phyloP scores from a whole-genome alignment of 1,140 invertebrate genomes.

The Eupristina koningsbergeri region DNA sequence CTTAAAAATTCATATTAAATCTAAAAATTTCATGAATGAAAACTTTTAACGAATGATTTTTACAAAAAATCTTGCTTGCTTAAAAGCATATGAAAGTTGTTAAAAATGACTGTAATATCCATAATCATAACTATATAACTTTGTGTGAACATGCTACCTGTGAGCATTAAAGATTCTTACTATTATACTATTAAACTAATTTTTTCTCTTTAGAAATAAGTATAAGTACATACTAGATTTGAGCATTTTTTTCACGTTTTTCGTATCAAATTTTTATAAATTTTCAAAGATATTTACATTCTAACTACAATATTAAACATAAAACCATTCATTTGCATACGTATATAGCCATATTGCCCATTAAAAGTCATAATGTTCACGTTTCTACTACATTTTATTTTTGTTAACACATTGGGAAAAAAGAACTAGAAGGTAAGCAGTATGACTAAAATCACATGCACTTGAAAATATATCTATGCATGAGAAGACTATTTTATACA shows the following conservation, averaged over 20 bases:
- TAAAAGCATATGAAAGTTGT: neutral
- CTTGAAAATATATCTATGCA: neutral
- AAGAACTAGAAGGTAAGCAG: no score
- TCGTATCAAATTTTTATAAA: slow-evolving; percentile 15
- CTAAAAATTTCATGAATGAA: neutral
- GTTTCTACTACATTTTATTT: slow-evolving; percentile 15
- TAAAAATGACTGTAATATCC: neutral
- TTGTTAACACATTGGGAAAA: slow-evolving; percentile 10
- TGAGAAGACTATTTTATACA: neutral
- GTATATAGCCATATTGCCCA: neutral
- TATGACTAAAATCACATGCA: neutral
- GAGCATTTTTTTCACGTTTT: neutral
- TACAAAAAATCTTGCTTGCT: neutral
- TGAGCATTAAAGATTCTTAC: no score
- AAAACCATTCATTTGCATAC: slow-evolving; percentile 8
- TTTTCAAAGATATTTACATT: slow-evolving; percentile 12
- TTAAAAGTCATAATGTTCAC: neutral
- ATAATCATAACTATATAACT: neutral
- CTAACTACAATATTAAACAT: slow-evolving; percentile 16
- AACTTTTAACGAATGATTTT: neutral
- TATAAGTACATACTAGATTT: neutral
- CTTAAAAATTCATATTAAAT: no score
- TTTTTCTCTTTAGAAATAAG: neutral
- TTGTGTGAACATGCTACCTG: neutral
- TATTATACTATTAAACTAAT: neutral